Evolutionary conservation across 2,797 vertebrate genomes (phyloP), one percentile per base, ranked within the genome.

Genomic region (Chaetodon trifasciatus): DNA sequence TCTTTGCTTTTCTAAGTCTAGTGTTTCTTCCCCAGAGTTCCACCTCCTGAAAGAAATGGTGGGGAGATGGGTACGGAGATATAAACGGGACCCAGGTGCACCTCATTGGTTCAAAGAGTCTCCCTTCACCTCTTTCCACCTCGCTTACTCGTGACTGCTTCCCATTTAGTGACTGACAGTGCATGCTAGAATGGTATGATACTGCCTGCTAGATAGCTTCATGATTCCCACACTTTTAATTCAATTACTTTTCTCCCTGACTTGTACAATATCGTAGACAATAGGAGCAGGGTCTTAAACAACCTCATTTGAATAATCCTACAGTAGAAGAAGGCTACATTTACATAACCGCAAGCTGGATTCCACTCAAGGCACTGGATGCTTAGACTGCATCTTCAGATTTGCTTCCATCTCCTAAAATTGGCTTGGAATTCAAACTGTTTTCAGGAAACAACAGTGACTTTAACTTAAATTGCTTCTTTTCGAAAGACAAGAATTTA

Each of bases 271-370:
- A 74, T 57, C 46, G 68, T 71, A 53, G 57, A 75, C 83, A 86
- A 84, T 74, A 73, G 71, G 70, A 85, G 55, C 56, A 28, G 57
- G 53, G 62, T 81, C 72, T 87, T 85, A 84, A 83, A 88, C 74
- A 40, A 53, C 52, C 47, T 74, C 15, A 87, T 92, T 88, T 88
- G 63, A 89, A 92, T 91, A 91, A 90, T 86, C 82, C 76, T 78
- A 82, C 61, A 67, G 42, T 4, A 19, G 53, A 70, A 55, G 58
- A 53, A 71, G 77, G 52, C 79, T 23, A 52, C 47, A 88, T 90
- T 90, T 90, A 84, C 86, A 89, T 82, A 91, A 86, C 56, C 72
- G 72, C 74, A 65, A 76, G 42, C 49, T 88, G 88, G 83, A 82
- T 86, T 85, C 35, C n/a, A 61, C 68, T 77, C n/a, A 67, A 81